Base-by-base conservation (phyloP, 2,113 vertebrate species). In the Arothron firmamentum region DNA sequence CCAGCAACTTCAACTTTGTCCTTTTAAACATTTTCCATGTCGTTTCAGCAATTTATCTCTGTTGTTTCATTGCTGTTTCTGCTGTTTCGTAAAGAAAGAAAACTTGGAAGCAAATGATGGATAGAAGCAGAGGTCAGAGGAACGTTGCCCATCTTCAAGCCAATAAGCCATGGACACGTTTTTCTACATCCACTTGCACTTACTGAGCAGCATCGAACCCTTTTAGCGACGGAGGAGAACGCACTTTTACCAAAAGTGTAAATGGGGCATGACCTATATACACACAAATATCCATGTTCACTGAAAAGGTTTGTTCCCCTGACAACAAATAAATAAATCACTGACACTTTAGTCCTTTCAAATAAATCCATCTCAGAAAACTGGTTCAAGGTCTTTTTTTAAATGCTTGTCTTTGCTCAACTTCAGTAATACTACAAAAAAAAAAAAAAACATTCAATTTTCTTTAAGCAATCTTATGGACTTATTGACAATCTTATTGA, bases 321-420 rank as follows among this genome's bases (percentile, higher is more conserved):
- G 65, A 68, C 55, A 75, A 74, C 54, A 74, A 52, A 55, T 81
- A 64, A 77, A 85, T 84, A 78, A 84, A 83, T 78, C 52, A 82
- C 78, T 17, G 2, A 60, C 20, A 54, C 18, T 56, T 73, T 67
- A 15, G 45, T 3, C 53, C 58, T 28, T 16, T 25, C 17, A 17
- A 51, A 52, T 54, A 65, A 48, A 9, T 38, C 45, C 45, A 47
- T 47, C 15, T 6, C 25, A 66, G 52, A 50, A n/a, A 64, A 51
- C 19, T 57, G 25, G 13, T 57, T 63, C 31, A 52, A 14, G 28
- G 10, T 20, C 19, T 34, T 11, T 38, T 38, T 11, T 38, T 38
- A 38, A 38, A 38, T 12, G 11, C 12, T 38, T 38, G 11, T 38
- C 11, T 38, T 12, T 11, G 28, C 28, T 31, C 28, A 31, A 38